Conservation (phyloP, 1,140 invertebrate species). For the Drosophila erecta region DNA sequence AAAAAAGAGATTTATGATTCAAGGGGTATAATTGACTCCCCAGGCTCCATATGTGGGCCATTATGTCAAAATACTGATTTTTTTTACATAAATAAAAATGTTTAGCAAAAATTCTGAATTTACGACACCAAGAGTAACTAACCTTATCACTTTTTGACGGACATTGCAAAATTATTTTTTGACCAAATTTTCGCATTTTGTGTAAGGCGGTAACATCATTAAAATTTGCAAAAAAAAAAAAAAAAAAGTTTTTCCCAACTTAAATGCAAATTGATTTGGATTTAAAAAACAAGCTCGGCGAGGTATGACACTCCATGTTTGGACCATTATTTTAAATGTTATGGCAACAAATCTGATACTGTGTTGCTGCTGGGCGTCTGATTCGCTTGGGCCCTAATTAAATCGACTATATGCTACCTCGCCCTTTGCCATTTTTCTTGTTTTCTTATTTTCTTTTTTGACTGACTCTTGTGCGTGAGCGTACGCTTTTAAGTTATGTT, state of each 20-base stretch:
- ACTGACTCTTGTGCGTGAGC: conserved; percentile 48
- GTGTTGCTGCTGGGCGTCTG: conserved; percentile 4
- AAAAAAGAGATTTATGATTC: conserved; percentile 29
- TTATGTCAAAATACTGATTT: neutral
- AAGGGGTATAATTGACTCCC: conserved; percentile 3
- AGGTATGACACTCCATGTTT: neutral
- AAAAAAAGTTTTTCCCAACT: neutral
- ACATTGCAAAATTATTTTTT: no score
- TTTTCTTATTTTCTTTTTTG: conserved; percentile 5
- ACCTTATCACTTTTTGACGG: no score
- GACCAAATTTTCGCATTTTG: no score
- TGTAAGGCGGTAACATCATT: no score
- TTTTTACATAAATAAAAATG: neutral
- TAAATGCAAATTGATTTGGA: neutral
- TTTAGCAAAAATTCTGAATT: neutral
- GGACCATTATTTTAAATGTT: no score
- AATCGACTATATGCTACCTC: conserved; percentile 16
- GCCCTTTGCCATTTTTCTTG: neutral
- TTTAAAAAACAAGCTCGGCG: neutral
- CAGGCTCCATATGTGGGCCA: neutral
- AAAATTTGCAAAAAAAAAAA: no score
- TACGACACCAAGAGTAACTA: no score
- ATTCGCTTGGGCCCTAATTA: conserved; percentile 45
- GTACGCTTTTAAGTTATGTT: conserved; percentile 39
- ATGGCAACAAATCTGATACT: no score